Percentiles rank a stretch among this genome's conserved stretches.
Evolutionary conservation across 2,797 vertebrate species (phyloP).

Genomic region (Potorous gilbertii): DNA sequence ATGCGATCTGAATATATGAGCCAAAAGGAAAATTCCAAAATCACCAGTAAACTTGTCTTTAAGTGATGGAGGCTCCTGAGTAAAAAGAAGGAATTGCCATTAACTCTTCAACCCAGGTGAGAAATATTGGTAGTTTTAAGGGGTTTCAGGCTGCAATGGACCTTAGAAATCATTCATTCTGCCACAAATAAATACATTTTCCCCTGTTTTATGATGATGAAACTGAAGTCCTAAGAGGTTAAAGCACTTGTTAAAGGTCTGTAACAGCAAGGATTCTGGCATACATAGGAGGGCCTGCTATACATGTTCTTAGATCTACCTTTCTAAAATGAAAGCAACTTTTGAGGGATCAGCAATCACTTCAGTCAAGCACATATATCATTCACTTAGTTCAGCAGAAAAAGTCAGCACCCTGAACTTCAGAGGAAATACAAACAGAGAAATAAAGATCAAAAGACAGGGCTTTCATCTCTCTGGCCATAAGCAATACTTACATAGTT

Average conservation of each 20-base stretch:
- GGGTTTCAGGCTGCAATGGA: background rate
- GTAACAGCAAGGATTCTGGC: too few species aligned
- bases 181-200: background rate
- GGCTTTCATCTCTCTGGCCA: too few species aligned
- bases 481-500: too few species aligned
- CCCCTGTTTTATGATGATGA: background rate
- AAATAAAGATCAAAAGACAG: too few species aligned
- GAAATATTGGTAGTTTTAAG: background rate
- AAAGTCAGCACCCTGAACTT: too few species aligned
- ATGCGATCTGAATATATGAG: constrained; percentile 70
- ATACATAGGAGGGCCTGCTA: too few species aligned
- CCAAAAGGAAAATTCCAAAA: constrained; percentile 73
- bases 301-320: too few species aligned
- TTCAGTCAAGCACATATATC: too few species aligned
- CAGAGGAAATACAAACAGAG: too few species aligned
- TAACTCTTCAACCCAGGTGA: background rate
- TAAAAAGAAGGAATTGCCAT: constrained; percentile 1
- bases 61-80: constrained; percentile 59
- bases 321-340: too few species aligned
- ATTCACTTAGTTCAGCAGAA: too few species aligned
- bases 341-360: too few species aligned
- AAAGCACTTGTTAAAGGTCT: constrained; percentile 18
- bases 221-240: rapidly evolving
- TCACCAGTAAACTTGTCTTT: constrained; percentile 71
- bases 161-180: background rate